Conservation (phyloP, 1,140 invertebrate genomes). For the Zaprionus lachaisei region DNA sequence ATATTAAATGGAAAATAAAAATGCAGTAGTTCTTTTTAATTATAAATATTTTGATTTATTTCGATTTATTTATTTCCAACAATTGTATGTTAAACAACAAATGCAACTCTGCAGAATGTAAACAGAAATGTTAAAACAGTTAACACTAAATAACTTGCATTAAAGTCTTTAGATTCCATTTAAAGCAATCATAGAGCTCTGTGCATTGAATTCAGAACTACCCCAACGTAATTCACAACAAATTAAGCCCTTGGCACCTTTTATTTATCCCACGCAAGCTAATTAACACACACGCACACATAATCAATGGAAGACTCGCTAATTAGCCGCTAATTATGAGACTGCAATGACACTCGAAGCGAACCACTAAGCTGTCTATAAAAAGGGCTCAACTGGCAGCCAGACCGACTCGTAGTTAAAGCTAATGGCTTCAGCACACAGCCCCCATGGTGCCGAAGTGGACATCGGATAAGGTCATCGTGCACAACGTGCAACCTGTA, state of each 20-base stretch:
- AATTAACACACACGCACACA: conserved; percentile 10
- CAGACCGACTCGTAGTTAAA: too few relatives aligned
- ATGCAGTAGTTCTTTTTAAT: too few relatives aligned
- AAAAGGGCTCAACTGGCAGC: neutral
- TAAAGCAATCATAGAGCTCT: neutral
- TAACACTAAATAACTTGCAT: neutral
- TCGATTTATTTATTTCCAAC: too few relatives aligned
- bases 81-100: neutral
- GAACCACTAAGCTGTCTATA: conserved; percentile 3
- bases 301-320: conserved; percentile 3
- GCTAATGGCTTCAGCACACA: too few relatives aligned
- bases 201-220: neutral
- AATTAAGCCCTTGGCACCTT: neutral
- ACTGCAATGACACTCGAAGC: neutral
- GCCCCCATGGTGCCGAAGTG: neutral
- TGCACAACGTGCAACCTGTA: conserved; percentile 68
- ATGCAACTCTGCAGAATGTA: neutral
- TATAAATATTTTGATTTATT: too few relatives aligned
- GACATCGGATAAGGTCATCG: conserved; percentile 65
- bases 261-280: conserved; percentile 7
- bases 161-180: neutral
- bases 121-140: neutral
- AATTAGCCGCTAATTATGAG: conserved; percentile 14
- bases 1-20: too few relatives aligned
- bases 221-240: neutral